Percentiles rank a stretch among this genome's conserved stretches.
phyloP scores from a whole-genome alignment of 2,797 vertebrate species.

The Steatocranus sp. region DNA sequence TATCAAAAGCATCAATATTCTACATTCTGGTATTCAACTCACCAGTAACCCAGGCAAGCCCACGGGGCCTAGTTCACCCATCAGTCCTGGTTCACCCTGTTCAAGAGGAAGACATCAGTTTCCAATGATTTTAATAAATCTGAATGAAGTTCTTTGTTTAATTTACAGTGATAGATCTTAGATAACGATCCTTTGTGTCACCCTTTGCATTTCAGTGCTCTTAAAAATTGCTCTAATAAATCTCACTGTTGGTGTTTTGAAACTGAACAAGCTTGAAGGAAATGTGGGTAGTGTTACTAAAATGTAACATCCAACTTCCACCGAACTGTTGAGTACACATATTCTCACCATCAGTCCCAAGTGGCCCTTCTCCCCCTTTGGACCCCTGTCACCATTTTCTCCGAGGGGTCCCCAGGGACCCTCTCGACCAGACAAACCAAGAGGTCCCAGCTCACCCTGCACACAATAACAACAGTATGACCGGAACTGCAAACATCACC shows the following conservation, averaged over 20 bases:
- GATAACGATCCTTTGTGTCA: background rate
- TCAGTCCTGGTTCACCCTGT: constrained; percentile 73
- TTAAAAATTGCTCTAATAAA: background rate
- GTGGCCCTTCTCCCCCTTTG: constrained; percentile 82
- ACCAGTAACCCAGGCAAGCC: constrained; percentile 70
- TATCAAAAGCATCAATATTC: background rate
- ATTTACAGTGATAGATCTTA: background rate
- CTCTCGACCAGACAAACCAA: constrained; percentile 74
- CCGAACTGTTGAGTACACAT: background rate
- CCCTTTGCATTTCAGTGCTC: background rate
- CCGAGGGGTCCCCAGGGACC: constrained; percentile 77
- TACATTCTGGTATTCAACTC: background rate
- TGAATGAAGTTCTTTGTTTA: background rate
- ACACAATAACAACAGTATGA: background rate
- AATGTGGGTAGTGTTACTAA: background rate
- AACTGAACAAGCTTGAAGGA: background rate
- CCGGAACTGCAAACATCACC: background rate
- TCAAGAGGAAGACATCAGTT: background rate
- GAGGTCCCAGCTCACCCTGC: constrained; percentile 79
- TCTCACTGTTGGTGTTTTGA: background rate
- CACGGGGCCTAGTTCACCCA: constrained; percentile 65
- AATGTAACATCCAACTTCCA: background rate
- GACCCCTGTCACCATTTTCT: constrained; percentile 70
- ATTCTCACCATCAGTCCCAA: constrained; percentile 76
- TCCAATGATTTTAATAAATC: background rate